These are phyloP conservation scores for Apis laboriosa DNA, from an alignment of 1,140 invertebrate genomes.

Conservation along the genomic window DNA sequence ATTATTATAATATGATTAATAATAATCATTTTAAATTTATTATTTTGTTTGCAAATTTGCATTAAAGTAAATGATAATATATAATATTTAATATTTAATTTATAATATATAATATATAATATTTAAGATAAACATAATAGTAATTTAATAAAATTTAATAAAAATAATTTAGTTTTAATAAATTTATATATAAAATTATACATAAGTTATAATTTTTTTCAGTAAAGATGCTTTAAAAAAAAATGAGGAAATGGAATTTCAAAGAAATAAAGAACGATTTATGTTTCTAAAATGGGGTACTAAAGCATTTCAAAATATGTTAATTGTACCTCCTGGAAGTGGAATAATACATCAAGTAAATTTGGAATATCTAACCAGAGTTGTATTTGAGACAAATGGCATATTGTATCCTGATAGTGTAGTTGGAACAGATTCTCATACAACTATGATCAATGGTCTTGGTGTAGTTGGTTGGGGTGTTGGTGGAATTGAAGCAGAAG, in stretches of 20 bases:
- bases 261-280: constrained; percentile 97
- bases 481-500: constrained; percentile 93
- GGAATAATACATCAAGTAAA: constrained; percentile 99
- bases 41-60: background rate
- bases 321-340: constrained; percentile 98
- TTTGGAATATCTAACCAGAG: constrained; percentile 96
- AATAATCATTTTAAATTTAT: background rate
- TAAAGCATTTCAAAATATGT: constrained; percentile 96
- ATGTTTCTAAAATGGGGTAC: constrained; percentile 99
- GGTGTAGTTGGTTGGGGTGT: constrained; percentile 91
- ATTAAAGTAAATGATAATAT: constrained; percentile 4
- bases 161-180: constrained; percentile 44
- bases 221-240: constrained; percentile 92
- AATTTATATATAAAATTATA: too few relatives aligned
- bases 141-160: background rate
- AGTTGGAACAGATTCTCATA: constrained; percentile 99
- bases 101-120: background rate
- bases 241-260: constrained; percentile 98
- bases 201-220: constrained; percentile 60
- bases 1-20: background rate
- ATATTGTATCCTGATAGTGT: constrained; percentile 96
- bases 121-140: background rate
- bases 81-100: background rate
- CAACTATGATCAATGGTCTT: constrained; percentile 98
- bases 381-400: constrained; percentile 91